phyloP scores from a whole-genome alignment of 2,113 vertebrate genomes.

The Marmota flaviventris region DNA sequence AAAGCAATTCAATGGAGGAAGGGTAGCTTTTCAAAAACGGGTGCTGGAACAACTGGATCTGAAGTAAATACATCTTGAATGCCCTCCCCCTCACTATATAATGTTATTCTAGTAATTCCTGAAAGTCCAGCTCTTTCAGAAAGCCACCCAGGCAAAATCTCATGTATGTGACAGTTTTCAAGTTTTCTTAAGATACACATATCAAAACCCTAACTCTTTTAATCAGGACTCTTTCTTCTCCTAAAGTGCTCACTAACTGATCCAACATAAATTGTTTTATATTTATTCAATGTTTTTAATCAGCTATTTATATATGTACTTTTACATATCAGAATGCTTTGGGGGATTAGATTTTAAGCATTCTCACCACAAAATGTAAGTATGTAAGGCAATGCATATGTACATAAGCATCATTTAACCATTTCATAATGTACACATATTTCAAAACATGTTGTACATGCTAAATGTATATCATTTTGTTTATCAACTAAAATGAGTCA shows the following conservation, averaged over 20 bases:
- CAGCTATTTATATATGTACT: neutral
- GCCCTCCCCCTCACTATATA: neutral
- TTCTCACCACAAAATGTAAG: neutral
- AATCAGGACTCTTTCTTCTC: neutral
- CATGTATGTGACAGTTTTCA: conserved; percentile 28
- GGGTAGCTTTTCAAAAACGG: neutral
- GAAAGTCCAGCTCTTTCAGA: conserved; percentile 34
- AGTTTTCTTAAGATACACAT: conserved; percentile 33
- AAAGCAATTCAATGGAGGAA: conserved; percentile 33
- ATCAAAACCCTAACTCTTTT: neutral
- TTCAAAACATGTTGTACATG: neutral
- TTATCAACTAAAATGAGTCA: neutral
- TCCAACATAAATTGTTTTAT: conserved; percentile 9
- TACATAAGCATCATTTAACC: neutral
- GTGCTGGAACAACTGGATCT: neutral
- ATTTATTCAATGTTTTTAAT: neutral
- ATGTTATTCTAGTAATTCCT: neutral
- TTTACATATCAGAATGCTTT: neutral
- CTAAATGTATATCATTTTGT: neutral
- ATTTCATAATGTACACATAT: neutral
- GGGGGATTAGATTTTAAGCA: neutral
- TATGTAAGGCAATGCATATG: too few relatives aligned
- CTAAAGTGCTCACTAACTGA: conserved; percentile 34
- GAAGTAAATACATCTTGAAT: conserved; percentile 9
- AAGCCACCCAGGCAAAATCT: conserved; percentile 44